Conservation (phyloP, 2,888 invertebrate species). For the Pterostichus niger region DNA sequence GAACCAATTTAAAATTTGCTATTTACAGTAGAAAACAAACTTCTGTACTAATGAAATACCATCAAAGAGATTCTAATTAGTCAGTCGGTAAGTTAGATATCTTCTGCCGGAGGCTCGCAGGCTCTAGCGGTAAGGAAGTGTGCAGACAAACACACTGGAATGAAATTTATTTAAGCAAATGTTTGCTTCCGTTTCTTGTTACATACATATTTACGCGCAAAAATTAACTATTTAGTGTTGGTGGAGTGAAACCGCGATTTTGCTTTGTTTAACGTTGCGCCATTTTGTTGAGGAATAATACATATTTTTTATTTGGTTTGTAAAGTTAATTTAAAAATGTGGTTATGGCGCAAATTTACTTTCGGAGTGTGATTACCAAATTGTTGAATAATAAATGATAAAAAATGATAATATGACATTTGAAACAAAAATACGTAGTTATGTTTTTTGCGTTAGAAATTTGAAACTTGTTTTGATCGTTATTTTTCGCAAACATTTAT, state of each 20-base stretch:
- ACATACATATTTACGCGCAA: conserved; percentile 46
- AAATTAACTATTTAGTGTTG: conserved; percentile 54
- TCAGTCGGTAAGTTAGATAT: conserved; percentile 50
- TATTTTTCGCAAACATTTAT: too few relatives aligned
- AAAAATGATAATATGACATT: neutral
- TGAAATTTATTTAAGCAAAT: conserved; percentile 60
- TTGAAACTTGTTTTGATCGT: too few relatives aligned
- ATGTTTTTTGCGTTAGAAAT: too few relatives aligned
- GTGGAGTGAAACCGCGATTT: conserved; percentile 6
- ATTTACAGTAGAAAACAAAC: conserved; percentile 50
- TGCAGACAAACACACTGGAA: conserved; percentile 50
- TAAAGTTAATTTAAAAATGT: conserved; percentile 18
- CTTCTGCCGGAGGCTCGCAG: conserved; percentile 11
- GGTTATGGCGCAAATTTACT: conserved; percentile 1
- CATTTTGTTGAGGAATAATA: conserved; percentile 40
- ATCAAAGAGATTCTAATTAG: conserved; percentile 58
- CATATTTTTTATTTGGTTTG: conserved; percentile 32
- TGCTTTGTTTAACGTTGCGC: conserved; percentile 14
- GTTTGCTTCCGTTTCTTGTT: conserved; percentile 55
- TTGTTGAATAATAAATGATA: neutral
- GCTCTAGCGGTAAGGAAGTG: conserved; percentile 41
- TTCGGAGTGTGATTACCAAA: neutral
- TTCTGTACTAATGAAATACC: conserved; percentile 47
- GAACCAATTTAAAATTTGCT: conserved; percentile 49
- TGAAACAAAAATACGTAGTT: too few relatives aligned